Conservation (phyloP, 2,888 invertebrate genomes). For the Oscheius myriophilus region DNA sequence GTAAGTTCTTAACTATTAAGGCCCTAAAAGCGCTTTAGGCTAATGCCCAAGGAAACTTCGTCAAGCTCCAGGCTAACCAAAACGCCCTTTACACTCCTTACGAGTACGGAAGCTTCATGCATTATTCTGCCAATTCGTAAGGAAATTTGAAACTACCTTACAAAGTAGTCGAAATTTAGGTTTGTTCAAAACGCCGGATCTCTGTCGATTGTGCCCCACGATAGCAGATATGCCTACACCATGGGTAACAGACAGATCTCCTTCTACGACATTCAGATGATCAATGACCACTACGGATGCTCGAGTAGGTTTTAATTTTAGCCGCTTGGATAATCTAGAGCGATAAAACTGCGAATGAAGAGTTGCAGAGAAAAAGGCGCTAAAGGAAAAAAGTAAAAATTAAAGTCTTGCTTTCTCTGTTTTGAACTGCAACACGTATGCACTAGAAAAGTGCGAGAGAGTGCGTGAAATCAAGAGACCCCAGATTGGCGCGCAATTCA, state of each 20-base stretch:
- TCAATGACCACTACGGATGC: constrained; percentile 65
- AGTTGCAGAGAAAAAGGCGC: too few species aligned
- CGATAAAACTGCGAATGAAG: too few species aligned
- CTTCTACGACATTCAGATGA: constrained; percentile 61
- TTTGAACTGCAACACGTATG: too few species aligned
- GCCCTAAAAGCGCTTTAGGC: background rate
- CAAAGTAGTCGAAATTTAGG: background rate
- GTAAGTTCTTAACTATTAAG: background rate
- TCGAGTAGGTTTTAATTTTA: constrained; percentile 38
- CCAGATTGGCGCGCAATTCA: too few species aligned
- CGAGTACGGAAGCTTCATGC: constrained; percentile 49
- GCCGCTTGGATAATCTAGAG: too few species aligned
- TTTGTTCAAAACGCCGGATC: background rate
- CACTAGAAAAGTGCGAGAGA: too few species aligned
- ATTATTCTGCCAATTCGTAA: constrained; percentile 37
- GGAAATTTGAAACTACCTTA: too few species aligned
- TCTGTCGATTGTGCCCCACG: constrained; percentile 41
- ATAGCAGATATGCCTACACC: constrained; percentile 52
- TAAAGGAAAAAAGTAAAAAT: too few species aligned
- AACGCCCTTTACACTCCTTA: constrained; percentile 34
- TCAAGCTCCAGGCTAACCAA: constrained; percentile 20
- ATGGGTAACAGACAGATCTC: constrained; percentile 57
- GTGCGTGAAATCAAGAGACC: too few species aligned
- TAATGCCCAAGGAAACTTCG: constrained; percentile 16
- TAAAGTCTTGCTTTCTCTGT: too few species aligned